Evolutionary conservation across 2,113 vertebrate species (phyloP).

Genomic region (Bos taurus): ARS-UCD2.0 NC_037334.1:56395501-56396000

Average conservation of each 20-base stretch:
- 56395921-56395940: constrained; percentile 7
- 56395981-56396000: constrained; percentile 36
- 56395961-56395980: constrained; percentile 16
- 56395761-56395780: neutral
- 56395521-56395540: neutral
- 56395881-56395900: neutral
- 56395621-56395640: neutral
- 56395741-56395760: neutral
- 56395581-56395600: neutral
- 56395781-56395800: neutral
- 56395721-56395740: neutral
- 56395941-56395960: constrained; percentile 8
- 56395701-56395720: neutral
- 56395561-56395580: neutral
- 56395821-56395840: neutral
- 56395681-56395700: neutral
- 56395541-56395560: neutral
- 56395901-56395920: neutral
- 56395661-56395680: neutral
- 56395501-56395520: neutral
- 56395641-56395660: neutral
- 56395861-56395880: neutral
- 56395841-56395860: neutral
- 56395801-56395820: neutral
- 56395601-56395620: neutral